Evolutionary conservation across 2,113 vertebrate species (phyloP).

Genomic region (Nannobrachium achirus): DNA sequence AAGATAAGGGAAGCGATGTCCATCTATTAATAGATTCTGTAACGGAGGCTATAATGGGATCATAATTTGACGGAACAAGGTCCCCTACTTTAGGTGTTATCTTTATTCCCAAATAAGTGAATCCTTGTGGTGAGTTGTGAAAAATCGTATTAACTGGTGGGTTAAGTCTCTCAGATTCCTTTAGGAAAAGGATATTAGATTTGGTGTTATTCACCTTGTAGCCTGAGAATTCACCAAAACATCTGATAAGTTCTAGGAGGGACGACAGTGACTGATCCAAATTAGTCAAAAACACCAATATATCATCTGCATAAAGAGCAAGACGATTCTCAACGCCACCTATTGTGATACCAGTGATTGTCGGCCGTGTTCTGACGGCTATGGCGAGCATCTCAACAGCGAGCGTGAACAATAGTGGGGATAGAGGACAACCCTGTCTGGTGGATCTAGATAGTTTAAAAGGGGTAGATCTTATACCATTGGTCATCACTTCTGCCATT

Average conservation of each 20-base stretch:
- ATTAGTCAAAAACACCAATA: constrained; percentile 4
- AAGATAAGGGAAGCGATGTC: background rate
- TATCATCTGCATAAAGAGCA: constrained; percentile 10
- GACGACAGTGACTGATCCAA: background rate
- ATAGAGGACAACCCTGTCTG: background rate
- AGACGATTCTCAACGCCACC: background rate
- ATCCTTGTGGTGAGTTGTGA: background rate
- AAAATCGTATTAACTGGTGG: background rate
- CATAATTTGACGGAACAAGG: background rate
- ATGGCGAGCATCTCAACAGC: constrained; percentile 9
- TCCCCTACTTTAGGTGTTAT: background rate
- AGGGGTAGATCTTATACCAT: background rate
- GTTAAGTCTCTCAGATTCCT: background rate
- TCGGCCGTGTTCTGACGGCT: background rate
- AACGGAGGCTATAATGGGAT: background rate
- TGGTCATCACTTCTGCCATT: background rate
- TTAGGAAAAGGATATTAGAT: background rate
- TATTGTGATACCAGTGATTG: constrained; percentile 9
- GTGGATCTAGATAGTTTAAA: background rate
- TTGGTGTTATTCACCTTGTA: background rate
- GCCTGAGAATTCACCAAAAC: constrained; percentile 1
- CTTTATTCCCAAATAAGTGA: background rate
- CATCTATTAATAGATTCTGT: background rate
- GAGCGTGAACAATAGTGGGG: background rate
- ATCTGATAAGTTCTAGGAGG: constrained; percentile 7